Evolutionary conservation across 2,888 invertebrate species (phyloP).

Genomic region (Patella pellucida): DNA sequence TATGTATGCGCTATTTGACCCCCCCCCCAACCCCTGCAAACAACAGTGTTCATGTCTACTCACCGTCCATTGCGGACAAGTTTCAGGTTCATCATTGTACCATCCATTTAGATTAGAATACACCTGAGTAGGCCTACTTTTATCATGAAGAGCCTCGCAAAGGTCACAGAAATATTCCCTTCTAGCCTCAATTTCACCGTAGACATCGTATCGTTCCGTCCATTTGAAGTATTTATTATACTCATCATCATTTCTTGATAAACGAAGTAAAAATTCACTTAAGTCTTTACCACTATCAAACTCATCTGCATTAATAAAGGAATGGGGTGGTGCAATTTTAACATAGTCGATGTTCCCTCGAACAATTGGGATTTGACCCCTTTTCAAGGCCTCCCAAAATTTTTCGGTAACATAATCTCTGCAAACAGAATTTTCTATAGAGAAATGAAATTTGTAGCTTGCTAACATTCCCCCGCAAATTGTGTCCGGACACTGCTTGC

Average conservation of each 20-base stretch:
- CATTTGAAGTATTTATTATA: slow-evolving; percentile 53
- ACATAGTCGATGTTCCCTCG: slow-evolving; percentile 41
- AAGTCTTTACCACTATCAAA: slow-evolving; percentile 35
- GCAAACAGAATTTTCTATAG: slow-evolving; percentile 54
- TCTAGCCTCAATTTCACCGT: slow-evolving; percentile 37
- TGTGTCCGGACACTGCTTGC: slow-evolving; percentile 32
- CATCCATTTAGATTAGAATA: slow-evolving; percentile 39
- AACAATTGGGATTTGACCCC: slow-evolving; percentile 53
- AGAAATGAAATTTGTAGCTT: slow-evolving; percentile 53
- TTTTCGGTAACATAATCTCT: slow-evolving; percentile 57
- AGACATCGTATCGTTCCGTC: slow-evolving; percentile 36
- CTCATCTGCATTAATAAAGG: slow-evolving; percentile 44
- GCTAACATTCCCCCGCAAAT: slow-evolving; percentile 37
- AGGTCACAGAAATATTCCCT: slow-evolving; percentile 44
- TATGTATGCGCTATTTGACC: no score
- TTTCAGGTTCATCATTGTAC: slow-evolving; percentile 35
- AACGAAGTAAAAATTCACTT: slow-evolving; percentile 38
- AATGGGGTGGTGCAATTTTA: slow-evolving; percentile 32
- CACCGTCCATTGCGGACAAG: slow-evolving; percentile 22
- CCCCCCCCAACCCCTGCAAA: no score
- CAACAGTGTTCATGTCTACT: not conserved
- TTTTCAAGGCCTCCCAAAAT: slow-evolving; percentile 45
- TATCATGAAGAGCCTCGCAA: slow-evolving; percentile 50
- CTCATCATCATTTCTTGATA: slow-evolving; percentile 41
- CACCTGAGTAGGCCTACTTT: slow-evolving; percentile 35